phyloP scores from a whole-genome alignment of 2,888 invertebrate species.

The Lepidochitona cinerea region DNA sequence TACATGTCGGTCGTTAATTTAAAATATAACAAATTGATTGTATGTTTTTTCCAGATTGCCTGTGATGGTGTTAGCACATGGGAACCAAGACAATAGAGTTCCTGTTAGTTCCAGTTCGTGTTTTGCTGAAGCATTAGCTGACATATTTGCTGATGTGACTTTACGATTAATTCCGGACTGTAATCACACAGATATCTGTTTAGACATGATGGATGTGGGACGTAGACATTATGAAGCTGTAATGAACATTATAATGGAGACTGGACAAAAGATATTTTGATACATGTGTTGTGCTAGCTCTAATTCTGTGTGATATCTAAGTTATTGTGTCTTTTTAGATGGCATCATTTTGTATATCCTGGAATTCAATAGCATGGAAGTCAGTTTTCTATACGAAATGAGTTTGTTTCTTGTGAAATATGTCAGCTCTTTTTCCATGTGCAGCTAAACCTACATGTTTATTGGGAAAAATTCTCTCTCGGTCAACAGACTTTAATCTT shows the following conservation, averaged over 20 bases:
- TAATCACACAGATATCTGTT: constrained; percentile 59
- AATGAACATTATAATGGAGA: constrained; percentile 51
- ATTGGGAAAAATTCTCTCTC: too few relatives aligned
- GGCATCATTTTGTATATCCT: too few relatives aligned
- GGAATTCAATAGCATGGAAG: too few relatives aligned
- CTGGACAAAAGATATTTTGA: constrained; percentile 34
- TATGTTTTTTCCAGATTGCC: constrained; percentile 66
- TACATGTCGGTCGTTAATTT: too few relatives aligned
- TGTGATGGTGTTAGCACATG: constrained; percentile 59
- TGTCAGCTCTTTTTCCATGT: too few relatives aligned
- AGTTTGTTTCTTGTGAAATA: too few relatives aligned
- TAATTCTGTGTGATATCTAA: neutral
- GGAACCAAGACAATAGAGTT: constrained; percentile 58
- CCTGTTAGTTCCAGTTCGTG: constrained; percentile 53
- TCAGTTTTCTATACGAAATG: too few relatives aligned
- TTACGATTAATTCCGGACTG: constrained; percentile 60
- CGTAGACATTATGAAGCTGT: constrained; percentile 48
- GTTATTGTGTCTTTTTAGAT: neutral
- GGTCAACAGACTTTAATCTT: too few relatives aligned
- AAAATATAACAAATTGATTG: too few relatives aligned
- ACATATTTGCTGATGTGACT: constrained; percentile 46
- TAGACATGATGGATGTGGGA: constrained; percentile 58
- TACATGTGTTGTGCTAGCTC: too few relatives aligned
- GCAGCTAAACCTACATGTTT: too few relatives aligned
- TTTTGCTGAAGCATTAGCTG: constrained; percentile 52